These are phyloP conservation scores for Xylophagus ater DNA, from an alignment of 2,888 invertebrate species.

Conservation along the genomic window DNA sequence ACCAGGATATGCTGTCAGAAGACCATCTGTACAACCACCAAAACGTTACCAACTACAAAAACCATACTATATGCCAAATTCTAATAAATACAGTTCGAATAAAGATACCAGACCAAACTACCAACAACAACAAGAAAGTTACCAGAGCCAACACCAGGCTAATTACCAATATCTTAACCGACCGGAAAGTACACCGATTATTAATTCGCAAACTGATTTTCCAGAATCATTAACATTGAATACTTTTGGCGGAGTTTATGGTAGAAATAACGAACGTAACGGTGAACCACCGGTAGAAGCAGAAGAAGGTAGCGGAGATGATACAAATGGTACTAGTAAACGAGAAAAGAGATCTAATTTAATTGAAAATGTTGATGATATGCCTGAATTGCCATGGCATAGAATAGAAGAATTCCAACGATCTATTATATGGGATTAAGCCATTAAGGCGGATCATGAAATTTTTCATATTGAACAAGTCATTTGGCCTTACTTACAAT, in stretches of 20 bases:
- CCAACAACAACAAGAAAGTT: slow-evolving; percentile 24
- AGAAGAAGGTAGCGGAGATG: slow-evolving; percentile 18
- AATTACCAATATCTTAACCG: slow-evolving; percentile 37
- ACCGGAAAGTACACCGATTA: slow-evolving; percentile 29
- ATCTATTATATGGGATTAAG: slow-evolving; percentile 55
- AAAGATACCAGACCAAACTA: slow-evolving; percentile 17
- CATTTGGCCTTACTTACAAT: too few species aligned
- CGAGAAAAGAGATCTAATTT: slow-evolving; percentile 13
- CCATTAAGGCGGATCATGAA: slow-evolving; percentile 15
- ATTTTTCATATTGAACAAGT: slow-evolving; percentile 13
- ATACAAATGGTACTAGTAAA: slow-evolving; percentile 9
- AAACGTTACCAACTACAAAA: slow-evolving; percentile 37
- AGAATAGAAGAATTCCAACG: slow-evolving; percentile 59
- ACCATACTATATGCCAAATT: slow-evolving; percentile 32
- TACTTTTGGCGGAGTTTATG: slow-evolving; percentile 33
- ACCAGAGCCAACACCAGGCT: slow-evolving; percentile 27
- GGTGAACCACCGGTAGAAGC: slow-evolving; percentile 34
- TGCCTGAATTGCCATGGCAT: slow-evolving; percentile 68
- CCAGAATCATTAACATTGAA: slow-evolving; percentile 30
- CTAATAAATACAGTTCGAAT: slow-evolving; percentile 21
- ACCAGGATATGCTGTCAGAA: slow-evolving; percentile 39
- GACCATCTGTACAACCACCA: slow-evolving; percentile 35
- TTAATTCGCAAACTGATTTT: slow-evolving; percentile 22
- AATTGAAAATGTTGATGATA: slow-evolving; percentile 28
- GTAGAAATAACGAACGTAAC: slow-evolving; percentile 35